Evolutionary conservation across 2,888 invertebrate species (phyloP), one percentile per base, ranked within the genome.

Genomic region (Seira ritae): DNA sequence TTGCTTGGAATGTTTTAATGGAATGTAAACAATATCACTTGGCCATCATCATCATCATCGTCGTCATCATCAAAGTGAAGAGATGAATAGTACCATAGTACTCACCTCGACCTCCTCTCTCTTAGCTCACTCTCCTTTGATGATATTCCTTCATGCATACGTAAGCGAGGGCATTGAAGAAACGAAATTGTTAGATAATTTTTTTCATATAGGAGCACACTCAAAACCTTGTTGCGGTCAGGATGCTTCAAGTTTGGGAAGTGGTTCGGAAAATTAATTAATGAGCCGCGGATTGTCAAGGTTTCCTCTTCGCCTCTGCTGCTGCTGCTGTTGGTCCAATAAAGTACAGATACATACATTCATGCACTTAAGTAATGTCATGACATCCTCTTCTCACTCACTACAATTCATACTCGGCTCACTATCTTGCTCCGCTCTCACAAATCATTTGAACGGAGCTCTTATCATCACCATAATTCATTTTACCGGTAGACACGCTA

Each of bases 1-100:
- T 4, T 31, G n/a, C 8, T 12, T n/a, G 55, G 55, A 55, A 55
- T 55, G 55, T 55, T 12, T 55, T 55, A 55, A 55, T 55, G 55
- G 55, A 55, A 55, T 55, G 55, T 55, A 55, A 55, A 55, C 55
- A 55, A 55, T 55, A 55, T 55, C 55, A 55, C 55, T n/a, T 55
- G 15, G 15, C 17, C 55, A 55, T 12, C 55, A 55, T 12, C 55
- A 31, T 31, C 31, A 31, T 31, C 31, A 31, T 31, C 31, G 8
- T 31, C 31, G 8, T 31, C 8, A 31, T 8, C 31, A 31, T 31
- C 31, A 31, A 31, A 31, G 31, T 31, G 31, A 31, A 31, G 31
- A 31, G 31, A 31, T 31, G 31, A 31, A 31, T 31, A 8, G 3
- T 31, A n/a, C n/a, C n/a, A n/a, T n/a, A n/a, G 31, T 31, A 31